Conservation (phyloP, 2,888 invertebrate species). For the Agriopis aurantiaria region DNA sequence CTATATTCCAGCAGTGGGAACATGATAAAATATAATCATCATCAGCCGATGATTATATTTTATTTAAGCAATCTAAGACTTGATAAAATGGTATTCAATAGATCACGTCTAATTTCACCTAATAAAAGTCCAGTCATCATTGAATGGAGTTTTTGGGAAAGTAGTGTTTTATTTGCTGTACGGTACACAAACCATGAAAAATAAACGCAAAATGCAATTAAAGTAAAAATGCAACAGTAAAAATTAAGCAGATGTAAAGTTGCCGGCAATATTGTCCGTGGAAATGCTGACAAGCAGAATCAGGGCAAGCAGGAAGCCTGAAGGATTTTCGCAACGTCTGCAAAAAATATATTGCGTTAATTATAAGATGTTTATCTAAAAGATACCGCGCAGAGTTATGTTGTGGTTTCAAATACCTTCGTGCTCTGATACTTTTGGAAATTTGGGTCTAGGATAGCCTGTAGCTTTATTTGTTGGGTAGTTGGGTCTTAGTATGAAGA, state of each 20-base stretch:
- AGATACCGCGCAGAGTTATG: slow-evolving; percentile 15
- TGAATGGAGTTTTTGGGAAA: too few relatives aligned
- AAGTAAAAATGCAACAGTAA: not conserved
- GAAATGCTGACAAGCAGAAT: slow-evolving; percentile 11
- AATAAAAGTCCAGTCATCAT: too few relatives aligned
- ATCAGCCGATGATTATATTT: too few relatives aligned
- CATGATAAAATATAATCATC: too few relatives aligned
- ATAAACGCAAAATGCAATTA: too few relatives aligned
- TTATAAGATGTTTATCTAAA: slow-evolving; percentile 35
- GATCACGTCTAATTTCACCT: too few relatives aligned
- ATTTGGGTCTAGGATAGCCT: slow-evolving; percentile 36
- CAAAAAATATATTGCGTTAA: slow-evolving; percentile 28
- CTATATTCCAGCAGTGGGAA: too few relatives aligned
- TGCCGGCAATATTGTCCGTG: not conserved
- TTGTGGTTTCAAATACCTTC: slow-evolving; percentile 32
- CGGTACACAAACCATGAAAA: too few relatives aligned
- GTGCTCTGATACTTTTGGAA: slow-evolving; percentile 40
- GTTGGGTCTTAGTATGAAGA: not conserved
- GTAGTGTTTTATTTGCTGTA: too few relatives aligned
- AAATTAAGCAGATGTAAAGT: not conserved
- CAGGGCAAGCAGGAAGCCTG: slow-evolving; percentile 24
- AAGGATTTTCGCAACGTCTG: slow-evolving; percentile 29
- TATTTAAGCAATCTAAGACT: too few relatives aligned
- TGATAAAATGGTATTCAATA: too few relatives aligned
- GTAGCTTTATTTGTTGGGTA: not conserved